Base-by-base conservation (phyloP, 2,888 invertebrate species). In the Argyresthia albistria region DNA sequence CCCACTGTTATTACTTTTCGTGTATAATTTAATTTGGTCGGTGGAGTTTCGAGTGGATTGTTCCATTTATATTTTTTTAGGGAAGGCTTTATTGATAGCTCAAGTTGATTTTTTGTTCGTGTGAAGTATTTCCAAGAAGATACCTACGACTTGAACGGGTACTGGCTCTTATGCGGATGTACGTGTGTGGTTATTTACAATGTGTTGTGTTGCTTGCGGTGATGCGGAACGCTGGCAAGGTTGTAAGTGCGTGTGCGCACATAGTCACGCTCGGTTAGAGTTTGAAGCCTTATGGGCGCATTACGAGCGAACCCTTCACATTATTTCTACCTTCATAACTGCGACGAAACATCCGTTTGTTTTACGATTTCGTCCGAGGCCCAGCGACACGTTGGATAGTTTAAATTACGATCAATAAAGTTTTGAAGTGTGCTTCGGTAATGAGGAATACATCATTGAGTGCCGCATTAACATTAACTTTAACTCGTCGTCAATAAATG, bases 21-120 rank as follows among this genome's bases (percentile, higher is more conserved):
- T 82, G 77, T 84, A 82, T 81, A 78, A 82, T 86, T 83, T 80
- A 81, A 84, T 86, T 84, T 76, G 77, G 63, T 65, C 73, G 80
- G 77, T 82, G 82, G 76, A 76, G 69, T 70, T 79, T 80, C 60
- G 73, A 84, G 81, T 80, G 81, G 73, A 60, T 65, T 63, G 35
- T 65, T 61, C 66, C 61, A 69, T 65, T 69, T 72, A 73, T 65
- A 15, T 12, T 36, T 51, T 43, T 43, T 39, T 76, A 61, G 69
- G 66, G 67, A 65, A 58, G 35, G 42, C 43, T 42, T 50, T 42
- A n/a, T 25, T 36, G 36, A 37, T 35, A n/a, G 15, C 9, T 15
- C 49, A 25, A 25, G 25, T 25, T 25, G 25, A 4, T 25, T 25
- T 25, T 25, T 25, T 25, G 6, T 25, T 11, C 15, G 15, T 39